These are phyloP conservation scores for Saxicola maurus DNA, from an alignment of 2,797 vertebrate species.

Conservation along the genomic window DNA sequence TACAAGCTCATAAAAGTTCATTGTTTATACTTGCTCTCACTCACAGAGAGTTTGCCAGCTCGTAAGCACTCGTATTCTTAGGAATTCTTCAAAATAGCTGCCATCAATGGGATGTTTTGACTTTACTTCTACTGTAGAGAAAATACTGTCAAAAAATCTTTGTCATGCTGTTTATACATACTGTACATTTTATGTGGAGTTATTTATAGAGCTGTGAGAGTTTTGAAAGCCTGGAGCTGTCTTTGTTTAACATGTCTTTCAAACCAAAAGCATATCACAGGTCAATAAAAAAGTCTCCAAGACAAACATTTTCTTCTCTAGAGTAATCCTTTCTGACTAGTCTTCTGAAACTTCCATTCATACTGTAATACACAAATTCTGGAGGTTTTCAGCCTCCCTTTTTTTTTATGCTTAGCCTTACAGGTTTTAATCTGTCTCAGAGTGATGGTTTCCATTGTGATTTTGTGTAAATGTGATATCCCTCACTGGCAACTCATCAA, in stretches of 20 bases:
- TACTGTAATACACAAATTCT: not conserved
- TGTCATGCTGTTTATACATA: constrained; percentile 63
- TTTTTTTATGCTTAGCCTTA: not conserved
- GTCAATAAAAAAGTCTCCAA: constrained; percentile 35
- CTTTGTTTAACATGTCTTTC: constrained; percentile 62
- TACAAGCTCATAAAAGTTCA: constrained; percentile 54
- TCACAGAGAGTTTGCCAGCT: constrained; percentile 54
- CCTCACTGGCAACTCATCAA: not conserved
- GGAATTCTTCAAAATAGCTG: constrained; percentile 65
- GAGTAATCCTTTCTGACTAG: not conserved
- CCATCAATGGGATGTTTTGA: constrained; percentile 62
- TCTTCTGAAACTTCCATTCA: not conserved
- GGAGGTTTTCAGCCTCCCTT: not conserved
- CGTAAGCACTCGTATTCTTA: constrained; percentile 48
- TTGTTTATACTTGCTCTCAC: constrained; percentile 42
- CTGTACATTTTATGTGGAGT: constrained; percentile 59
- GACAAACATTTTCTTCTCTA: constrained; percentile 15
- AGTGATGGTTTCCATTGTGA: not conserved
- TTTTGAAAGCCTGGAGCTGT: constrained; percentile 47
- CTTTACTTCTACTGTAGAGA: constrained; percentile 54
- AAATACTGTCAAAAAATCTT: constrained; percentile 63
- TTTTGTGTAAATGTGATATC: not conserved
- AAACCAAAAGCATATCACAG: constrained; percentile 13
- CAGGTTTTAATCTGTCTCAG: not conserved
- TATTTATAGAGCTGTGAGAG: constrained; percentile 68